phyloP scores from a whole-genome alignment of 2,113 vertebrate species.

The Ramphastos sulfuratus region DNA sequence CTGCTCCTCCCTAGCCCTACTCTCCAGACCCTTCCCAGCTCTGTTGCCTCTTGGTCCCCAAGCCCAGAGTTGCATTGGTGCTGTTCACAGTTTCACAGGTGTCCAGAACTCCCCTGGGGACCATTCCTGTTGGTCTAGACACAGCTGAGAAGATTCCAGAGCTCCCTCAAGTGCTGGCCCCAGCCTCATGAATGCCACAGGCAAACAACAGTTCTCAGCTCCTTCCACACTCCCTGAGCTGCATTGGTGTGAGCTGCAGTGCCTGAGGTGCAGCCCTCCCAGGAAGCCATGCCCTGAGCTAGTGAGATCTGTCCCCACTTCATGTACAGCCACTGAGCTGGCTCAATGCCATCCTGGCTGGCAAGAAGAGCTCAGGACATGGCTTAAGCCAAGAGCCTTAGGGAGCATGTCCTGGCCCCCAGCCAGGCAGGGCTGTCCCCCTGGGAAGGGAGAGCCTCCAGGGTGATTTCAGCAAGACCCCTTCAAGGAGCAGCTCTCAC shows the following conservation, averaged over 20 bases:
- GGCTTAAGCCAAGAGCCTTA: neutral
- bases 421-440: neutral
- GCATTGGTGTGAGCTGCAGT: neutral
- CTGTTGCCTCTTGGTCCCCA: neutral
- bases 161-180: neutral
- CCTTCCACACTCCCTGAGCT: neutral
- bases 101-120: neutral
- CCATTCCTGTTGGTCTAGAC: neutral
- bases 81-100: fast-evolving
- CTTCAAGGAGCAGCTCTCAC: neutral
- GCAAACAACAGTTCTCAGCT: neutral
- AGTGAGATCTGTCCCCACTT: neutral
- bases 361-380: neutral
- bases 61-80: neutral
- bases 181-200: neutral
- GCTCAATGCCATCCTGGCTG: neutral
- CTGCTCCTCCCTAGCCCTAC: no score
- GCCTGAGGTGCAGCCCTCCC: neutral
- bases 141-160: neutral
- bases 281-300: neutral
- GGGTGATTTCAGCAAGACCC: neutral
- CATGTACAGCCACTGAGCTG: neutral
- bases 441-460: neutral
- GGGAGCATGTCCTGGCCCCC: neutral
- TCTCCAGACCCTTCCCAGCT: no score